Base-by-base conservation (phyloP, 1,140 invertebrate species). In the Bilobella aurantiaca region DNA sequence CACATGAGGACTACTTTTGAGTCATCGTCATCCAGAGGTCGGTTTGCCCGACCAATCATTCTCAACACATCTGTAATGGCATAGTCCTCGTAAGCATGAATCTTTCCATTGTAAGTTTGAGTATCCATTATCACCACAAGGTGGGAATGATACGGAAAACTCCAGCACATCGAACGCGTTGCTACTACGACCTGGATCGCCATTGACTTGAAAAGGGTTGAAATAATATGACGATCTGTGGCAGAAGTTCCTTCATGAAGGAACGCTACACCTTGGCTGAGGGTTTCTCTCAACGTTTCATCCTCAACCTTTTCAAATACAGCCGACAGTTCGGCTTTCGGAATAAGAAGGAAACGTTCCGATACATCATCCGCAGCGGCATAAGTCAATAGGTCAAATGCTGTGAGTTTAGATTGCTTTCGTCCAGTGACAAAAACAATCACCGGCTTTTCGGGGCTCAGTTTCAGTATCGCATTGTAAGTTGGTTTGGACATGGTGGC, bases 41-140 rank as follows among this genome's bases (percentile, higher is more conserved):
- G 80, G 77, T 93, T 93, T 0, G 91, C 91, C 32, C 89, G 81
- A 0, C 96, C 94, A 57, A 98, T 84, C 96, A 99, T 99, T 80
- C 99, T 95, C 12, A 99, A 79, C 0, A 99, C 91, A 78, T 98
- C 95, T 1, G 91, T 95, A 31, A 99, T 87, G 0, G 95, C 92
- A 78, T 98, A 99, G 79, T 99, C 96, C 79, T 98, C 96, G 80
- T 99, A 83, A 23, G 77, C 75, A 69, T 80, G 78, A 49, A 78
- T 76, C 73, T 97, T 96, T 57, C 96, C 97, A 79, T 99, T 96
- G 78, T 99, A 99, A 71, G 85, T 84, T 76, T 98, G 94, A 0
- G 96, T 98, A 74, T 99, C 97, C 86, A 98, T 97, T 21, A 99
- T 88, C 30, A 99, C 86, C 0, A 95, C 93, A 21, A 99, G 83